Percentiles rank a stretch among this genome's conserved stretches.
These are phyloP conservation scores for Coremacera marginata DNA, from an alignment of 2,888 invertebrate genomes.

Conservation along the genomic window DNA sequence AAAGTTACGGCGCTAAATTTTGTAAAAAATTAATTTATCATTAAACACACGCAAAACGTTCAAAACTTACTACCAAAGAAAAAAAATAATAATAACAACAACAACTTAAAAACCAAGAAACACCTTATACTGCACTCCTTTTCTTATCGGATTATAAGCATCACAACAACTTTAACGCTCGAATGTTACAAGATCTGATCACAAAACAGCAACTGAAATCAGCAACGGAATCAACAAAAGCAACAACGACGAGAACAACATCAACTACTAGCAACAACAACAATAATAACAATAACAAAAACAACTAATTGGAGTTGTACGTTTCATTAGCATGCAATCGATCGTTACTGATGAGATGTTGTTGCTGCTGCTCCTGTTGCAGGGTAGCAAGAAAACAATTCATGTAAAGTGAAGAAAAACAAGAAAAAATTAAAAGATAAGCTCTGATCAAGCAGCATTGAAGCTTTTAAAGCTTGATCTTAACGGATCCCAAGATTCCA, in stretches of 20 bases:
- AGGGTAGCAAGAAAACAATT: background rate
- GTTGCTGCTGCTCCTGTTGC: background rate
- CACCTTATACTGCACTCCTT: too few relatives aligned
- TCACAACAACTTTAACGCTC: background rate
- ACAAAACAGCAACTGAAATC: background rate
- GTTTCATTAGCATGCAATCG: slow-evolving; percentile 33
- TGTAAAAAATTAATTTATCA: too few relatives aligned
- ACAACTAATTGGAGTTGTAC: slow-evolving; percentile 21
- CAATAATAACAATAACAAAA: background rate
- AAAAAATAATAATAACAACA: background rate
- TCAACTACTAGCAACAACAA: background rate
- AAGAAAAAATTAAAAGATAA: background rate
- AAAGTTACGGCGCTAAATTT: too few relatives aligned
- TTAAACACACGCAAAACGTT: too few relatives aligned
- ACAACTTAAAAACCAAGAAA: background rate
- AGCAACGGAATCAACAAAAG: background rate
- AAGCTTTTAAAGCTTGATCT: slow-evolving; percentile 3
- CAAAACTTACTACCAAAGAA: background rate
- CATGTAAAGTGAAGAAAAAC: background rate
- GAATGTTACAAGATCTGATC: background rate
- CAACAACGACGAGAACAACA: background rate
- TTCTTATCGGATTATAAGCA: too few relatives aligned
- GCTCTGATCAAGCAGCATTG: background rate
- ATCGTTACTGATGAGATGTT: slow-evolving; percentile 1
- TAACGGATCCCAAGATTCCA: background rate